A percentile compares a stretch with the other conserved stretches of the same genome.
Conservation (phyloP, 1,140 invertebrate species). For the Bombyx mandarina region DNA sequence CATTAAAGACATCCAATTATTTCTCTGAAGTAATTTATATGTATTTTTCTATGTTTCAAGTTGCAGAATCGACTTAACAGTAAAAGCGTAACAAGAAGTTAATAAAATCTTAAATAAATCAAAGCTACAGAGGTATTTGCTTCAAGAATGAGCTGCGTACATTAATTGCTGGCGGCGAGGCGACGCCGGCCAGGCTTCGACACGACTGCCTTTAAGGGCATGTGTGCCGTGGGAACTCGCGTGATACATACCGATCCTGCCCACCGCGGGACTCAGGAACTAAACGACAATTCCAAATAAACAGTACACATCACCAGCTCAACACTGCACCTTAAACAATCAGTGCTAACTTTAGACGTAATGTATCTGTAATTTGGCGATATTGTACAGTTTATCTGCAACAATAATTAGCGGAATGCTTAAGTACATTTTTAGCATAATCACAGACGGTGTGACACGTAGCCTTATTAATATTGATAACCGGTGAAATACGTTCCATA, state of each 20-base stretch:
- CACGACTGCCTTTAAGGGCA: conserved; percentile 26
- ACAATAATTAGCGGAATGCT: conserved; percentile 18
- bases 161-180: conserved; percentile 3
- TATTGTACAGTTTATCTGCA: not conserved
- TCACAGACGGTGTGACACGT: conserved; percentile 13
- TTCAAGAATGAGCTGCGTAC: no score
- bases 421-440: conserved; percentile 18
- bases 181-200: conserved; percentile 5
- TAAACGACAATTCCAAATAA: not conserved
- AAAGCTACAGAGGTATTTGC: no score
- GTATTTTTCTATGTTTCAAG: no score
- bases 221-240: conserved; percentile 46
- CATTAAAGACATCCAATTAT: no score
- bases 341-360: not conserved
- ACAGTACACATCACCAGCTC: not conserved
- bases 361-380: conserved; percentile 4
- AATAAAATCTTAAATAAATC: no score
- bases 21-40: no score
- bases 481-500: conserved; percentile 1
- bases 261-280: not conserved
- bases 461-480: conserved; percentile 15
- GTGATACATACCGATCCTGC: conserved; percentile 12
- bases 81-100: no score
- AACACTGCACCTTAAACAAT: not conserved
- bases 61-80: no score